Base-by-base conservation (phyloP, 2,113 vertebrate species). In the Atlantisia rogersi region DNA sequence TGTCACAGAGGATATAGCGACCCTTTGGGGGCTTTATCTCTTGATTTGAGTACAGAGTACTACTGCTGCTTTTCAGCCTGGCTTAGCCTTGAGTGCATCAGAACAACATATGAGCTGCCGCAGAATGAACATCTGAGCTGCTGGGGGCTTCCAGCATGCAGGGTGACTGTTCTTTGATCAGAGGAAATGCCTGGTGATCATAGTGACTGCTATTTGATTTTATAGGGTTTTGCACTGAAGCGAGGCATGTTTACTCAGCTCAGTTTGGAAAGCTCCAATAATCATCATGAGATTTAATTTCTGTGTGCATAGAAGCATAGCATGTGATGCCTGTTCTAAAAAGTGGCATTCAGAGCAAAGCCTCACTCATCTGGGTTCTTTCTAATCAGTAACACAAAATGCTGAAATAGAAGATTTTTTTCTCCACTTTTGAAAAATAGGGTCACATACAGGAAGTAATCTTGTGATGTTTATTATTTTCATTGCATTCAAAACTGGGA, bases 221-320 rank as follows among this genome's bases (percentile, higher is more conserved):
- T 84, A 55, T 87, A 65, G 63, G 5, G 1, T 10, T 64, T 95
- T 55, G 37, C 52, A 68, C 28, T 88, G 65, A 68, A 85, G 82
- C 65, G 85, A 90, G 31, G 50, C 79, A 76, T 85, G 59, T 91
- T 88, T 85, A 85, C 71, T 69, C 28, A 91, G 50, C 77, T 91
- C 40, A 35, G 48, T 82, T 86, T 42, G 44, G 62, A 94, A 90
- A 89, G 58, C 70, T 92, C 90, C 58, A 87, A n/a, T 89, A 91
- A 91, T 91, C 82, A 85, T 73, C 22, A 76, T 10, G 70, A 91
- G 91, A 85, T 92, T 84, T 91, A 82, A 92, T 94, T 95, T 93
- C 78, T 93, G 42, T 87, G 84, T 91, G 58, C 39, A 40, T 28
- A 56, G 91, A 92, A 79, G 81, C 40, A 7, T 65, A 81, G 53